Evolutionary conservation across 2,797 vertebrate species (phyloP).

Genomic region (Anguilla marmorata): DNA sequence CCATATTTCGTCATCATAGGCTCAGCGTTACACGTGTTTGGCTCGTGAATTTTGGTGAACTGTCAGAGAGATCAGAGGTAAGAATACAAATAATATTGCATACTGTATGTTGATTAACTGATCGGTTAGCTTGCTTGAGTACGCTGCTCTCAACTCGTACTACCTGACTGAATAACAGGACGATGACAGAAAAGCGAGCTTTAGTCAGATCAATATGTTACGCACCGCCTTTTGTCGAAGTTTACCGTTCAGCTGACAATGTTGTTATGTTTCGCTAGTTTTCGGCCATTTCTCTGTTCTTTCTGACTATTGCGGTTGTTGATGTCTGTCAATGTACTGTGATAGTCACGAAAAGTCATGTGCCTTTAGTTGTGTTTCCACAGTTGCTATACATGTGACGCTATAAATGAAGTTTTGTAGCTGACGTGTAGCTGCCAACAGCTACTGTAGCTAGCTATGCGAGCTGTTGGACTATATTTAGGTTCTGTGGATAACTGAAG

Average conservation of each 20-base stretch:
- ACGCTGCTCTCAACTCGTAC: not conserved
- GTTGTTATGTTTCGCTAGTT: not conserved
- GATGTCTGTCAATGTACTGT: not conserved
- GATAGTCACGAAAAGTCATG: not conserved
- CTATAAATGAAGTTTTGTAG: not conserved
- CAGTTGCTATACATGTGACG: not conserved
- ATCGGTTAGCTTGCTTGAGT: not conserved
- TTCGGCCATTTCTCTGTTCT: not conserved
- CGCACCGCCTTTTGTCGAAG: not conserved
- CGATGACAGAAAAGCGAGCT: not conserved
- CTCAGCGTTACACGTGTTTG: not conserved
- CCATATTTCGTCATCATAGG: not conserved
- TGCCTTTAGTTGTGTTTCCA: not conserved
- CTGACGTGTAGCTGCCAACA: not conserved
- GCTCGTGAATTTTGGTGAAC: not conserved
- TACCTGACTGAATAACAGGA: not conserved
- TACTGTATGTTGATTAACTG: not conserved
- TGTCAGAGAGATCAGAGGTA: not conserved
- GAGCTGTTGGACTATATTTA: not conserved
- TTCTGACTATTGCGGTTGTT: not conserved
- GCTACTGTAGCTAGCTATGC: not conserved
- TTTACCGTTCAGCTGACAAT: not conserved
- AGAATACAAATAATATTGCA: not conserved
- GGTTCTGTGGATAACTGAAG: not conserved
- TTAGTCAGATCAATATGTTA: not conserved